Base-by-base conservation (phyloP, 1,140 invertebrate species). In the Orussus abietinus region DNA sequence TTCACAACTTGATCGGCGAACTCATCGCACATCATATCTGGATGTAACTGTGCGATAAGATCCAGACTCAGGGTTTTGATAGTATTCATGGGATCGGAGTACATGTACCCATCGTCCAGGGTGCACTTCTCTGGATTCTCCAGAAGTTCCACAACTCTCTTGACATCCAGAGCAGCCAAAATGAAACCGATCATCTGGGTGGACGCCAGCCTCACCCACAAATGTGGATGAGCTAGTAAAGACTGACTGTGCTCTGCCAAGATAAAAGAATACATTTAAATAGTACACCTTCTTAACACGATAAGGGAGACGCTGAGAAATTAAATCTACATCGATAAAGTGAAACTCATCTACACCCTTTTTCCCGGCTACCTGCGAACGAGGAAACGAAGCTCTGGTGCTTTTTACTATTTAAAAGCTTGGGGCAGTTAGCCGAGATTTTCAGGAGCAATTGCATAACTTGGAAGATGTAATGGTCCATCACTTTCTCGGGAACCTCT, bases 161-260 rank as follows among this genome's bases (percentile, higher is more conserved):
- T 74, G 4, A 75, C 60, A 47, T 86, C 76, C 41, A 85, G 76
- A 1, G 75, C 56, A 3, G 76, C 72, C 21, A 95, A 72, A 31
- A 92, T 72, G 14, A 81, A 75, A 3, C 84, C 83, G 14, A 94
- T 64, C 25, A 92, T 75, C 60, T 91, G 86, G 2, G 80, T 76
- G 9, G 88, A 77, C 38, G 78, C 77, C 30, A 90, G 70, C 38
- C 90, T 78, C 2, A 94, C 85, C 84, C 84, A 87, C 22, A 77
- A 66, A 59, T 88, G 85, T 11, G 80, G 76, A 62, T 86, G 75
- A 3, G 55, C 65, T 5, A 82, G 55, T 12, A 85, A 63, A 9
- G 68, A 64, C 36, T 79, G 75, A 45, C 71, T 53, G 35, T 72
- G 55, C 44, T 73, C 73, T 67, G 56, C 33, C 58, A 74, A 45